phyloP scores from a whole-genome alignment of 2,797 vertebrate genomes.

The Danio choprae region DNA sequence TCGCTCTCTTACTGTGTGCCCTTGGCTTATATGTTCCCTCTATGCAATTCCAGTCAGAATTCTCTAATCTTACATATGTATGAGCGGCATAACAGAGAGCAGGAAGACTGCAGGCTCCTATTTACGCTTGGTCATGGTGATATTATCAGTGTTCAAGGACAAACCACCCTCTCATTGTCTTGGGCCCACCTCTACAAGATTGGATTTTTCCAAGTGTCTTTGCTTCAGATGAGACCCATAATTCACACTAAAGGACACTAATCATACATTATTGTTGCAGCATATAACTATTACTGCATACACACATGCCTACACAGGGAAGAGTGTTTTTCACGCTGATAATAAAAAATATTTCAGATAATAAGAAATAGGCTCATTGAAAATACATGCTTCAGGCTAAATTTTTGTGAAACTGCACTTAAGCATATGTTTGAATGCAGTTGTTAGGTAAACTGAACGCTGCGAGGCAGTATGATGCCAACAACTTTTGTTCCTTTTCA shows the following conservation, averaged over 20 bases:
- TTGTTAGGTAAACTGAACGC: too few relatives aligned
- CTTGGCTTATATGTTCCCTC: constrained; percentile 35
- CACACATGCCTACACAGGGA: neutral
- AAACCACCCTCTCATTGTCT: constrained; percentile 9
- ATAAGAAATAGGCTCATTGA: too few relatives aligned
- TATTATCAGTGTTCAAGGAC: constrained; percentile 58
- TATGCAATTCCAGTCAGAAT: constrained; percentile 44
- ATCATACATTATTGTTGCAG: neutral
- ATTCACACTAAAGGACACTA: neutral
- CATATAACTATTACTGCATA: neutral
- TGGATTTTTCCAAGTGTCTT: neutral
- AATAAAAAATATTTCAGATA: too few relatives aligned
- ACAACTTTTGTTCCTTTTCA: too few relatives aligned
- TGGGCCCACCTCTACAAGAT: constrained; percentile 37
- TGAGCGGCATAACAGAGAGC: constrained; percentile 37
- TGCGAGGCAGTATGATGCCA: too few relatives aligned
- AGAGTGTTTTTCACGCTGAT: too few relatives aligned
- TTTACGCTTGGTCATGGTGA: constrained; percentile 45
- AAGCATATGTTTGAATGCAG: too few relatives aligned
- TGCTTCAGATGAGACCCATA: constrained; percentile 20
- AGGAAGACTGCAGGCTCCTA: constrained; percentile 40
- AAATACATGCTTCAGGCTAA: too few relatives aligned
- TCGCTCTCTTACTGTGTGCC: constrained; percentile 8
- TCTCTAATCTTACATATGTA: constrained; percentile 60
- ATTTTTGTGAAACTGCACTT: too few relatives aligned